Evolutionary conservation across 1,140 invertebrate genomes (phyloP), one percentile per base, ranked within the genome.

Genomic region (Lithobius niger): DNA sequence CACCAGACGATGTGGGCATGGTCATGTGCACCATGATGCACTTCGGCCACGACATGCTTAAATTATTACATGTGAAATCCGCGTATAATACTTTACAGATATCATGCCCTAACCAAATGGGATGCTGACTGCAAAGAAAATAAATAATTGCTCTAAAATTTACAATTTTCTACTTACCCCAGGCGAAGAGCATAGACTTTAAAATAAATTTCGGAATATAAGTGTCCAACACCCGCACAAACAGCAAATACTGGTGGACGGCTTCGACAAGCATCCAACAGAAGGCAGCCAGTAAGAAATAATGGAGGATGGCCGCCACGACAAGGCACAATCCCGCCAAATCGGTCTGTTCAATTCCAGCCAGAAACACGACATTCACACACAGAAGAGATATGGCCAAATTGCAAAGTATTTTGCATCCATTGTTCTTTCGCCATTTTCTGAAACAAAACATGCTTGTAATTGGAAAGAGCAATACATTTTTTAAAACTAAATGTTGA

Each of bases 201-300:
- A 53, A 43, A 18, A 61, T 59, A n/a, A 61, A 72, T 16, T 63
- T 51, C 3, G 68, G 64, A 43, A 71, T 66, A 55, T 72, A 61
- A 0, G 69, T 69, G 2, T 66, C 65, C 26, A 74, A 62, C 2
- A 74, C 69, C 56, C 70, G 71, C 19, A 74, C 71, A 56, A 72
- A 69, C 3, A 65, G 67, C 2, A 71, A 58, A 51, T 74, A 73
- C 56, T 72, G 71, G 21, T 70, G 36, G 19, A 70, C 62, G 2
- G 68, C 72, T 60, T 72, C 70, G 40, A 74, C 66, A 24, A 73
- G 58, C 72, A 74, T 74, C 72, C 72, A 74, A 55, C 66, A 60
- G 57, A 74, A 74, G 0, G 70, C 66, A 0, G 65, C 64, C n/a
- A 74, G 55, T 13, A 73, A 63, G 42, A 73, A 67, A 56, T 72